Conservation (phyloP, 2,113 vertebrate genomes). For the Gallinago paraguaiae region DNA sequence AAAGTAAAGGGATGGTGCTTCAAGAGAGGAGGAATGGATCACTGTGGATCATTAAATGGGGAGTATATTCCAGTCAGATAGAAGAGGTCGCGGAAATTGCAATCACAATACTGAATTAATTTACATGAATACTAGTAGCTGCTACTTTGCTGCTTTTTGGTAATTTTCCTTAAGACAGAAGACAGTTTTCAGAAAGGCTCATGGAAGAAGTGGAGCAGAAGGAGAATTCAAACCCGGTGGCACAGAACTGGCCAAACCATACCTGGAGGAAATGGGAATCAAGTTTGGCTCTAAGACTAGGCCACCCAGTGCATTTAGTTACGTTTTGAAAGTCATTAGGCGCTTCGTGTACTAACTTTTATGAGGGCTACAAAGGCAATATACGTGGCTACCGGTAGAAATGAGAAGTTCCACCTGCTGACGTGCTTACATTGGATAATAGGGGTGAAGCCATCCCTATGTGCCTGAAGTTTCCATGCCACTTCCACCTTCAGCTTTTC, state of each 20-base stretch:
- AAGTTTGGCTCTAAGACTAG: background rate
- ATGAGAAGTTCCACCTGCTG: background rate
- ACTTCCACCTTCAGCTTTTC: background rate
- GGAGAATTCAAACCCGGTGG: background rate
- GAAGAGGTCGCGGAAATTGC: background rate
- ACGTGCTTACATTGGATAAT: background rate
- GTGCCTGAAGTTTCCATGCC: background rate
- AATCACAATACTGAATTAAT: background rate
- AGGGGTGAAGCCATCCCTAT: background rate
- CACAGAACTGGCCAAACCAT: background rate
- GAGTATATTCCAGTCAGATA: background rate
- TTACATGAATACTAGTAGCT: background rate
- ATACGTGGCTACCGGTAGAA: background rate
- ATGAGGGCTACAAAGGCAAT: background rate
- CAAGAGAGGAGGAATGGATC: background rate
- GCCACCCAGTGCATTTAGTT: background rate
- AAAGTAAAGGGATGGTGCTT: background rate
- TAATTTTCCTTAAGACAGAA: background rate
- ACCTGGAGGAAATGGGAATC: background rate
- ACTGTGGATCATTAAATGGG: background rate
- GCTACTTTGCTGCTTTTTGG: background rate
- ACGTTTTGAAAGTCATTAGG: background rate
- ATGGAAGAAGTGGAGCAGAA: background rate
- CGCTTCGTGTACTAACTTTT: background rate
- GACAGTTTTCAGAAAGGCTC: background rate